phyloP scores from a whole-genome alignment of 92 coral and sea anemone genomes.

The Zoanthus gigantus region DNA sequence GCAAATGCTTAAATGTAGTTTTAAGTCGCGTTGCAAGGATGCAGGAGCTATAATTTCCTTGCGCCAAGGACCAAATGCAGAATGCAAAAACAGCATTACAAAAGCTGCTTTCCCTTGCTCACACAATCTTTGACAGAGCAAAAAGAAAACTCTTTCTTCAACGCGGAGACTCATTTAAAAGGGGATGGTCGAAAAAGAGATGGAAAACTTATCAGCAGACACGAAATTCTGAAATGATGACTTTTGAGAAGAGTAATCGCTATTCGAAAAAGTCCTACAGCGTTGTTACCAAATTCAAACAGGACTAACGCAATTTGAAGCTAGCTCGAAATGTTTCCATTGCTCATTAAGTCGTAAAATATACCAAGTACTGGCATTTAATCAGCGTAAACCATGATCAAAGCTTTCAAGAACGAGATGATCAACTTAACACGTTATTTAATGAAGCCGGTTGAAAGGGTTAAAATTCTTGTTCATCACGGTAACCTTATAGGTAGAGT shows the following conservation, averaged over 20 bases:
- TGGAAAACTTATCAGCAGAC: neutral
- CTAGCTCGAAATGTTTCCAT: constrained; percentile 8
- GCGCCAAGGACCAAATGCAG: constrained; percentile 45
- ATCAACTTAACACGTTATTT: no score
- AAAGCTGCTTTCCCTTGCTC: constrained; percentile 27
- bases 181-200: neutral
- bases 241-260: neutral
- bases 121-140: constrained; percentile 21
- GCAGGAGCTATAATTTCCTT: neutral
- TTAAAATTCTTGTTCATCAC: no score
- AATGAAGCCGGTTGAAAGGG: no score
- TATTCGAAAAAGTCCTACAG: constrained; percentile 4
- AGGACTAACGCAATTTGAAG: neutral
- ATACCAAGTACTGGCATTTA: no score
- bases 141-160: neutral
- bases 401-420: no score
- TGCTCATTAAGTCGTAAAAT: neutral
- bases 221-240: neutral
- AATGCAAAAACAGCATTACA: neutral
- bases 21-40: neutral
- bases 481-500: no score
- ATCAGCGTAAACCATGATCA: no score
- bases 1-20: constrained; percentile 40
- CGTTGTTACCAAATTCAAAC: neutral
- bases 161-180: neutral